These are phyloP conservation scores for Thymelicus lineola DNA, from an alignment of 2,888 invertebrate genomes.

Conservation along the genomic window DNA sequence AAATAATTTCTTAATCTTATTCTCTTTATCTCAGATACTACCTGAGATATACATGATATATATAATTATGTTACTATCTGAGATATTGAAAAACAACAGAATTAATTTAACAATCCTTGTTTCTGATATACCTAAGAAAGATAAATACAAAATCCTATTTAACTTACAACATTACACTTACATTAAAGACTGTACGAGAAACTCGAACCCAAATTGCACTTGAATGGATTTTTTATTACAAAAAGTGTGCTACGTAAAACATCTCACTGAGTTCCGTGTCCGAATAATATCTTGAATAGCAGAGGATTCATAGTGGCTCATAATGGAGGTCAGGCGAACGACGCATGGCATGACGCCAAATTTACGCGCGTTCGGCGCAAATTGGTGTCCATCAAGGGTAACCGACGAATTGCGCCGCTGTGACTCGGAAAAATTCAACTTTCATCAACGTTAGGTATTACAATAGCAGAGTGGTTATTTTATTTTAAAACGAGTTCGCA, in stretches of 20 bases:
- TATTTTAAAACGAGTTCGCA: slow-evolving; percentile 3
- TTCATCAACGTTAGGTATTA: slow-evolving; percentile 6
- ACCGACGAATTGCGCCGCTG: slow-evolving; percentile 17
- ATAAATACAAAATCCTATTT: no score
- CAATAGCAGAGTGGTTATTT: background rate
- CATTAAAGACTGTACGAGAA: background rate
- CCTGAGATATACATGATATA: no score
- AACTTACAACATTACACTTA: no score
- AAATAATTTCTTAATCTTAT: no score
- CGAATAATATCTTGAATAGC: slow-evolving; percentile 11
- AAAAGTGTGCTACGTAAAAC: slow-evolving; percentile 3
- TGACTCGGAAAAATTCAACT: slow-evolving; percentile 9
- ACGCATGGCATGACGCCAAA: slow-evolving; percentile 23
- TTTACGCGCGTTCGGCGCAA: slow-evolving; percentile 20
- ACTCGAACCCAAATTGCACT: no score
- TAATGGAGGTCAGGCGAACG: slow-evolving; percentile 7
- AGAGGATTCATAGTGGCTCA: background rate
- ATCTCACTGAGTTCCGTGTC: background rate
- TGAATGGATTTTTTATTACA: background rate
- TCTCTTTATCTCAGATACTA: no score
- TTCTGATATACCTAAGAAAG: no score
- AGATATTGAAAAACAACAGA: no score
- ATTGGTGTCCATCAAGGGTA: slow-evolving; percentile 22
- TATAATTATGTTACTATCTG: no score
- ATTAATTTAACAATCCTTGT: no score